Evolutionary conservation across 2,797 vertebrate genomes (phyloP).

Genomic region (Clarias pachynema): DNA sequence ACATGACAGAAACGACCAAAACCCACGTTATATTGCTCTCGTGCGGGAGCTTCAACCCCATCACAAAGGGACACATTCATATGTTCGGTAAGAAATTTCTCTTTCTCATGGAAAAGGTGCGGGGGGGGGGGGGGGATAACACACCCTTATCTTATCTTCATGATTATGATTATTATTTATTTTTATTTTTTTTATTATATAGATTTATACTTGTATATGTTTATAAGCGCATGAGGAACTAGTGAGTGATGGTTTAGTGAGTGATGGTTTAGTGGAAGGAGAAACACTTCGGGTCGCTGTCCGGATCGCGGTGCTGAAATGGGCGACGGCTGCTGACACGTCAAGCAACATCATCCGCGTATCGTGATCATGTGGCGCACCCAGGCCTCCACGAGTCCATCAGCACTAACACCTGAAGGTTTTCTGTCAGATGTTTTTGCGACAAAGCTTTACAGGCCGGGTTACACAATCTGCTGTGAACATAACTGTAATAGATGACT

Average conservation of each 20-base stretch:
- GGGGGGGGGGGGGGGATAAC: rapidly evolving
- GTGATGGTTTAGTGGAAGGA: not conserved
- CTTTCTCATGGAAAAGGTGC: not conserved
- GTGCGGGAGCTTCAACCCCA: slow-evolving; percentile 97
- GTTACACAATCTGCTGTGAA: not conserved
- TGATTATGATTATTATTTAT: not conserved
- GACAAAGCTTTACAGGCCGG: not conserved
- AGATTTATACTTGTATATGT: not conserved
- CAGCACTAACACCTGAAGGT: not conserved
- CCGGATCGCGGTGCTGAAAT: slow-evolving; percentile 71
- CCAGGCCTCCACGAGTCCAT: not conserved
- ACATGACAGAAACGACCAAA: slow-evolving; percentile 89
- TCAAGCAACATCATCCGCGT: slow-evolving; percentile 9
- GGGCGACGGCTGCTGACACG: slow-evolving; percentile 53
- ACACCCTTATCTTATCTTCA: not conserved
- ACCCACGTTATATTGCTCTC: slow-evolving; percentile 94
- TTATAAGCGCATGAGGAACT: not conserved
- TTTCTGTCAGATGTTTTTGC: not conserved
- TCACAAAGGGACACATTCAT: slow-evolving; percentile 96
- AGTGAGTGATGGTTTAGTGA: not conserved
- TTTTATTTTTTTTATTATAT: too few relatives aligned
- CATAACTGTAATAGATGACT: not conserved
- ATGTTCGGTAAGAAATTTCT: slow-evolving; percentile 89
- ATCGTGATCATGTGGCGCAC: not conserved
- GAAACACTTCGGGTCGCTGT: slow-evolving; percentile 60